A percentile compares a stretch with the other conserved stretches of the same genome.
Evolutionary conservation across 1,140 invertebrate species (phyloP).

Genomic region (Drosophila insularis): DNA sequence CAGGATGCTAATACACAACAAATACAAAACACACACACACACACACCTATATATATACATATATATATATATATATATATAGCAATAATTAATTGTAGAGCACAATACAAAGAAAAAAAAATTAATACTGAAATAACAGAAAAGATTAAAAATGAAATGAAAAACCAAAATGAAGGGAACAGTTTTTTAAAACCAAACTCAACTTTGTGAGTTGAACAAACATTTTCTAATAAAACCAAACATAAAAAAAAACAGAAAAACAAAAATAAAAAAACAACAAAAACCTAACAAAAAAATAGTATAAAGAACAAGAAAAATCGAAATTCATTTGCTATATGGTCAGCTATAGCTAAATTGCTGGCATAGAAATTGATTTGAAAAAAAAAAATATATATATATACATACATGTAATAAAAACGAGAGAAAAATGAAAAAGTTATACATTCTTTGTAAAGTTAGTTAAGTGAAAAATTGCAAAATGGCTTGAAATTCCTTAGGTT

Average conservation of each 20-base stretch:
- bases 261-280: constrained; percentile 26
- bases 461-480: constrained; percentile 38
- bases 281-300: constrained; percentile 21
- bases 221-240: constrained; percentile 69
- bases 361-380: constrained; percentile 12
- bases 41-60: constrained; percentile 14
- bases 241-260: constrained; percentile 37
- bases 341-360: constrained; percentile 3
- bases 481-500: constrained; percentile 31
- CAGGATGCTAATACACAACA: neutral
- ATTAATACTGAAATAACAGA: constrained; percentile 12
- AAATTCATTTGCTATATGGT: neutral
- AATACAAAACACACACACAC: constrained; percentile 19
- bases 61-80: constrained; percentile 5
- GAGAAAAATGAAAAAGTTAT: constrained; percentile 32
- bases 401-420: neutral
- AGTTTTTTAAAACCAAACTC: constrained; percentile 74
- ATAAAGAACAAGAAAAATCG: neutral
- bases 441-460: constrained; percentile 57
- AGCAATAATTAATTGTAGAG: constrained; percentile 68
- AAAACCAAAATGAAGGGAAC: constrained; percentile 78
- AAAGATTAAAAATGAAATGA: constrained; percentile 63
- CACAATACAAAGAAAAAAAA: constrained; percentile 31
- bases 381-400: constrained; percentile 1
- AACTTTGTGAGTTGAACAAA: constrained; percentile 67